Evolutionary conservation across 2,113 vertebrate genomes (phyloP).

Genomic region (Sturnira hondurensis): DNA sequence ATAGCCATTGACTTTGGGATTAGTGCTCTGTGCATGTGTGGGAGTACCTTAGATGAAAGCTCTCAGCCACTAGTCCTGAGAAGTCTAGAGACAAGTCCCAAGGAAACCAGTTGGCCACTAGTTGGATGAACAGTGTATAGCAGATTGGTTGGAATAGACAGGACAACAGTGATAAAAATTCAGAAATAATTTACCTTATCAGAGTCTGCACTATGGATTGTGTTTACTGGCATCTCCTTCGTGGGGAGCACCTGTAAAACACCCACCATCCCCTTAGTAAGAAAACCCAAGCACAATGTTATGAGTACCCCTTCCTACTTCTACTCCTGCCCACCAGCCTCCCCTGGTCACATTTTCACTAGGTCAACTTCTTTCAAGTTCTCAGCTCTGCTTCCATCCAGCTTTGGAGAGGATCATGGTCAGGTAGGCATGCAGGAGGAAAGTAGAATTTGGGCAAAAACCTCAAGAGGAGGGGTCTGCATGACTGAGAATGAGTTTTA

Average conservation of each 20-base stretch:
- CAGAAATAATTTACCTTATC: constrained; percentile 31
- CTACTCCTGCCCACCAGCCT: neutral
- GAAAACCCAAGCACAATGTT: neutral
- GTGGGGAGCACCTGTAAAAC: constrained; percentile 36
- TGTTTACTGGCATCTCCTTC: neutral
- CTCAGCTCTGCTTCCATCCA: neutral
- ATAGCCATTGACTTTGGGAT: neutral
- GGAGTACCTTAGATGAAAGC: neutral
- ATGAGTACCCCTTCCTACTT: neutral
- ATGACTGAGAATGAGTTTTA: neutral
- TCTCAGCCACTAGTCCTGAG: too few relatives aligned
- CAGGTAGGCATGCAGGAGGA: too few relatives aligned
- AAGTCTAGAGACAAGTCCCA: neutral
- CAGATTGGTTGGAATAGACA: neutral
- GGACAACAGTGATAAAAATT: neutral
- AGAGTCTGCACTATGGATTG: neutral
- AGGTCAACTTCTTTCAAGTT: neutral
- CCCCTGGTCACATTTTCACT: neutral
- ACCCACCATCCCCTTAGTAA: neutral
- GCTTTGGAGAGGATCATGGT: neutral
- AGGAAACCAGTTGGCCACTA: neutral
- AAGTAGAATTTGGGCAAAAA: neutral
- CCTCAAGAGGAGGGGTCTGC: neutral
- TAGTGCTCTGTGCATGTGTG: neutral
- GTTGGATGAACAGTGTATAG: neutral